Evolutionary conservation across 1,140 invertebrate species (phyloP).

Genomic region (Pachypeltis micranthus): DNA sequence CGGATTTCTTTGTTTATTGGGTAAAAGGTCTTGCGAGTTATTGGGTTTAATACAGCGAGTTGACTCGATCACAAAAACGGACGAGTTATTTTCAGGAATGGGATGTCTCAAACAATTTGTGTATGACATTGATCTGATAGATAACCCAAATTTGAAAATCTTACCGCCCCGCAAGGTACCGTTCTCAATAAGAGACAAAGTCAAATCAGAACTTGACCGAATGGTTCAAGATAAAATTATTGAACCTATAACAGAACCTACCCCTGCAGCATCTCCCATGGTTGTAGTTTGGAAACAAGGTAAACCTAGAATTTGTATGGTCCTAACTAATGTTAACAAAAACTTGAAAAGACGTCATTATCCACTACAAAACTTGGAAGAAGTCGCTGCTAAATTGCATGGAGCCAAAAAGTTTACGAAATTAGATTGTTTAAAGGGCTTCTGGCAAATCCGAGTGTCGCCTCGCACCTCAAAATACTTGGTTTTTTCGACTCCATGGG

Average conservation of each 20-base stretch:
- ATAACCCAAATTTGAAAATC: slow-evolving; percentile 12
- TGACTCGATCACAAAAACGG: neutral
- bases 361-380: slow-evolving; percentile 16
- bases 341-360: slow-evolving; percentile 15
- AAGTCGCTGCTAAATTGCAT: slow-evolving; percentile 13
- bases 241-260: slow-evolving; percentile 15
- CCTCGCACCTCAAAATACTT: slow-evolving; percentile 4
- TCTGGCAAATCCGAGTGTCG: slow-evolving; percentile 18
- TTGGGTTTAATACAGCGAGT: neutral
- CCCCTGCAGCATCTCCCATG: slow-evolving; percentile 16
- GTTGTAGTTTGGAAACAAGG: slow-evolving; percentile 12
- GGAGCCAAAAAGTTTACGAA: slow-evolving; percentile 11
- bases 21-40: neutral
- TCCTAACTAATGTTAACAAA: slow-evolving; percentile 8
- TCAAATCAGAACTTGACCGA: slow-evolving; percentile 15
- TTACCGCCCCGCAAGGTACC: slow-evolving; percentile 12
- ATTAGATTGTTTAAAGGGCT: slow-evolving; percentile 16
- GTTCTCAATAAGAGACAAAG: slow-evolving; percentile 10
- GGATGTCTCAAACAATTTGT: slow-evolving; percentile 15
- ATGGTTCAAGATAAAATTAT: slow-evolving; percentile 14
- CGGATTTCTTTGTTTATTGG: neutral
- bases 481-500: slow-evolving; percentile 21
- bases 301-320: slow-evolving; percentile 12
- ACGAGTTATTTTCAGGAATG: neutral
- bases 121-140: slow-evolving; percentile 16